These are phyloP conservation scores for Bradypus variegatus DNA, from an alignment of 2,797 vertebrate genomes.

Conservation along the genomic window DNA sequence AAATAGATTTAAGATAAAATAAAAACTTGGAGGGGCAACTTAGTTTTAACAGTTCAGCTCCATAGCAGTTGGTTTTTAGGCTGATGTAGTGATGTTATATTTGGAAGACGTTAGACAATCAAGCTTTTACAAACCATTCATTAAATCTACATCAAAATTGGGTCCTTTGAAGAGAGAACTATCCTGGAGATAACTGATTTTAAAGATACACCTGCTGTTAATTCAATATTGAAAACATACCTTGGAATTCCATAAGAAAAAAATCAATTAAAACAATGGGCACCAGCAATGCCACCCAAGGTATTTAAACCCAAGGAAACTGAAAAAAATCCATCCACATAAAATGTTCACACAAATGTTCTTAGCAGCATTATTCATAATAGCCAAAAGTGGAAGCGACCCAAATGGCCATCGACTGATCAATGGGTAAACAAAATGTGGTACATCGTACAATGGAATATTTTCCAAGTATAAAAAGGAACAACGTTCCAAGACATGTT, in stretches of 20 bases:
- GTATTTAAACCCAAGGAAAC: background rate
- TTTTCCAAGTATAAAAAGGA: background rate
- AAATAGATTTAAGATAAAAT: conserved; percentile 5
- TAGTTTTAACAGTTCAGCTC: conserved; percentile 5
- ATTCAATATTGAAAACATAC: conserved; percentile 1
- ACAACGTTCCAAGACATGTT: background rate
- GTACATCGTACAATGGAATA: background rate
- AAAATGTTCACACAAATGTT: background rate
- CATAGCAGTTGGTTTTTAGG: conserved; percentile 8
- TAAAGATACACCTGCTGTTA: background rate
- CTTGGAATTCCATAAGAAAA: background rate
- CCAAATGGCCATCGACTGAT: background rate
- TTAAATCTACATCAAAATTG: conserved; percentile 21
- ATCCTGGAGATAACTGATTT: background rate
- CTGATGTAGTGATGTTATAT: background rate
- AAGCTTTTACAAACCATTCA: background rate
- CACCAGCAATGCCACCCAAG: background rate
- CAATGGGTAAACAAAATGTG: background rate
- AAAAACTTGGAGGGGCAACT: background rate
- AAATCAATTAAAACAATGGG: background rate
- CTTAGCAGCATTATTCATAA: background rate
- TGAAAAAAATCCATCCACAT: background rate
- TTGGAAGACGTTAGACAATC: background rate
- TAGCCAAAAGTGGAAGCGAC: background rate
- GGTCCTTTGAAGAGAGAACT: background rate